These are phyloP conservation scores for Aphidius gifuensis DNA, from an alignment of 1,140 invertebrate genomes.

Conservation along the genomic window DNA sequence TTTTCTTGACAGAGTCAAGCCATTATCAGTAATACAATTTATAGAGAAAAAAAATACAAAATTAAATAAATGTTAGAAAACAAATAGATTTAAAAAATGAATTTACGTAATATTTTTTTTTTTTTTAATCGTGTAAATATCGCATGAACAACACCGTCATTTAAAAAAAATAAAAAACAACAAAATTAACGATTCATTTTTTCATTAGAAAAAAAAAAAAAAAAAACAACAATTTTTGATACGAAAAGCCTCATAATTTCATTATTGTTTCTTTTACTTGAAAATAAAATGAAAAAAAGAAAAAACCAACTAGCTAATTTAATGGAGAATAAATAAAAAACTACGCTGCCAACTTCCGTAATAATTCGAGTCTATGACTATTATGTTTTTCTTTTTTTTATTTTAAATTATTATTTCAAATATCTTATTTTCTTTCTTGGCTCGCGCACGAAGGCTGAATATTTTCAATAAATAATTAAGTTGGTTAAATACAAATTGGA, in stretches of 20 bases:
- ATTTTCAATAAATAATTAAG: no score
- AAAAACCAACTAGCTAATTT: slow-evolving; percentile 11
- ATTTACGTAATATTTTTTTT: slow-evolving; percentile 30
- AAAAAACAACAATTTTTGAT: slow-evolving; percentile 38
- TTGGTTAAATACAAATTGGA: no score
- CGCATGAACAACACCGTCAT: slow-evolving; percentile 28
- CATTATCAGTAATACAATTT: slow-evolving; percentile 45
- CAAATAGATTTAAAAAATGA: neutral
- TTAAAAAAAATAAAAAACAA: no score
- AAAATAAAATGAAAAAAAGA: slow-evolving; percentile 24
- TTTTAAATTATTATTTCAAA: neutral
- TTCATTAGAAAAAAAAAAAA: slow-evolving; percentile 37
- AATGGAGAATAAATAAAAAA: no score
- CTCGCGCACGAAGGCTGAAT: no score
- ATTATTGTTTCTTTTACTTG: slow-evolving; percentile 32
- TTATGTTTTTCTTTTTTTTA: slow-evolving; percentile 21
- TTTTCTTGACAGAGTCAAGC: slow-evolving; percentile 43
- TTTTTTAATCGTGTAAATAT: slow-evolving; percentile 49
- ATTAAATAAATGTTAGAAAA: slow-evolving; percentile 1
- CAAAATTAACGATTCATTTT: slow-evolving; percentile 28
- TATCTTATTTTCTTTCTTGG: neutral
- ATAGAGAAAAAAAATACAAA: slow-evolving; percentile 24
- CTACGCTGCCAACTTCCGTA: no score
- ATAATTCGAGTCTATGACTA: no score
- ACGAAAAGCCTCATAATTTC: slow-evolving; percentile 43